Evolutionary conservation across 2,113 vertebrate species (phyloP), one percentile per base, ranked within the genome.

Genomic region (Aegotheles bennettii): DNA sequence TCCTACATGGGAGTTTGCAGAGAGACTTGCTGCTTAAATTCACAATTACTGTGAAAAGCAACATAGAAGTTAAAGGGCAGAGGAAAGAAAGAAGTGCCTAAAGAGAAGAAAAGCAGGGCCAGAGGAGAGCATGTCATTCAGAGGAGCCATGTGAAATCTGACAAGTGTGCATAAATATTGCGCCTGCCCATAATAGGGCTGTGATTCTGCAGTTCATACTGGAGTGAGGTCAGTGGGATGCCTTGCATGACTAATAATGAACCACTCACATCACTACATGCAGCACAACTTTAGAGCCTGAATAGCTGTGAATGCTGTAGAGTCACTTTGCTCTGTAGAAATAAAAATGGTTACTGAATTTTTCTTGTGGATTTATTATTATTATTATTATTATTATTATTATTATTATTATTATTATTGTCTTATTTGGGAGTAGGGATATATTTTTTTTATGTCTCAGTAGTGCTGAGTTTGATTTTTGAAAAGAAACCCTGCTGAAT

Each of bases 91-190:
- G 53, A 88, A 57, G 36, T 0, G 0, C 20, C 83, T 78, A 11
- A 89, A 75, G 40, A 94, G 77, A 47, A 94, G 73, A 89, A 86
- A 85, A 81, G 67, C 50, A 28, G 75, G 59, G 50, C 74, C 63
- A 56, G 81, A 82, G 67, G 42, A 80, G 56, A 94, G 59, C 26
- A 10, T 14, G 63, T 70, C 93, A 88, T 93, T 93, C 75, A 84
- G 78, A 70, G 67, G 56, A 79, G 77, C 75, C 12, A 15, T 76
- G 67, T 91, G 92, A 93, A 93, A 76, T 83, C 67, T 74, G 87
- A 76, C 70, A 90, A 95, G 50, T 80, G 78, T 74, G 94, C 93
- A 85, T 85, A 90, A 96, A 92, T 81, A 83, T 67, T 74, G 88
- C 90, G 68, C 59, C 82, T 86, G 84, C 38, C 82, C 54, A 59